Percentiles rank a stretch among this genome's conserved stretches.
Evolutionary conservation across 2,113 vertebrate species (phyloP).

Genomic region (Apodemus speciosus): DNA sequence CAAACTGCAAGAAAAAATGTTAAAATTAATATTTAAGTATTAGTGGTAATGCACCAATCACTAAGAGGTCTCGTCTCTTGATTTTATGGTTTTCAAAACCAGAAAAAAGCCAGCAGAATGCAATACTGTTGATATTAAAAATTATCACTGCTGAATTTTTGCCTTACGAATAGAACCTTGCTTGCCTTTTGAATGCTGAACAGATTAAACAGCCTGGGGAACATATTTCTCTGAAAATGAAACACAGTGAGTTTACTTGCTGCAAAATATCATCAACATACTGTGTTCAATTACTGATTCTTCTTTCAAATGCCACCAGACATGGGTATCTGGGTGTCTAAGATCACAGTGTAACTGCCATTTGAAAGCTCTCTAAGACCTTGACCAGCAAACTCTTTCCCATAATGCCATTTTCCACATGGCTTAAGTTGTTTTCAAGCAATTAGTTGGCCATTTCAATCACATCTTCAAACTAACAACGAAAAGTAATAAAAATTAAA

Average conservation of each 20-base stretch:
- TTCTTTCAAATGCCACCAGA: conserved; percentile 52
- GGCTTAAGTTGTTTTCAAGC: conserved; percentile 55
- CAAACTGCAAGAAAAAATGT: conserved; percentile 43
- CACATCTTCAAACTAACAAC: conserved; percentile 46
- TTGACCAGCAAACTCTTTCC: not conserved
- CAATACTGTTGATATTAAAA: conserved; percentile 51
- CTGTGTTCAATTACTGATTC: not conserved
- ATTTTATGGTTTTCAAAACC: conserved; percentile 59
- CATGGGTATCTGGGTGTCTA: conserved; percentile 34
- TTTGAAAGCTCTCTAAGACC: conserved; percentile 46
- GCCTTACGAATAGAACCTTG: conserved; percentile 63
- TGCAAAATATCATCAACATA: conserved; percentile 59
- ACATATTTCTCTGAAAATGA: conserved; percentile 56
- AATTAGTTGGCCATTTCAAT: not conserved
- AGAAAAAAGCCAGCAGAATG: conserved; percentile 52
- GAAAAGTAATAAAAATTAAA: not conserved
- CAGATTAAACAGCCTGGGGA: conserved; percentile 64
- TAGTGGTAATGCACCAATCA: not conserved
- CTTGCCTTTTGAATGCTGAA: conserved; percentile 72
- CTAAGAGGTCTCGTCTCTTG: conserved; percentile 44
- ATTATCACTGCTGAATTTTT: conserved; percentile 33
- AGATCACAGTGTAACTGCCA: conserved; percentile 33
- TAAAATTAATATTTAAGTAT: conserved; percentile 55
- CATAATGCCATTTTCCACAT: not conserved
- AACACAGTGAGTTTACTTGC: conserved; percentile 71